Conservation (phyloP, 2,113 vertebrate species). For the Oncorhynchus clarkii region DNA sequence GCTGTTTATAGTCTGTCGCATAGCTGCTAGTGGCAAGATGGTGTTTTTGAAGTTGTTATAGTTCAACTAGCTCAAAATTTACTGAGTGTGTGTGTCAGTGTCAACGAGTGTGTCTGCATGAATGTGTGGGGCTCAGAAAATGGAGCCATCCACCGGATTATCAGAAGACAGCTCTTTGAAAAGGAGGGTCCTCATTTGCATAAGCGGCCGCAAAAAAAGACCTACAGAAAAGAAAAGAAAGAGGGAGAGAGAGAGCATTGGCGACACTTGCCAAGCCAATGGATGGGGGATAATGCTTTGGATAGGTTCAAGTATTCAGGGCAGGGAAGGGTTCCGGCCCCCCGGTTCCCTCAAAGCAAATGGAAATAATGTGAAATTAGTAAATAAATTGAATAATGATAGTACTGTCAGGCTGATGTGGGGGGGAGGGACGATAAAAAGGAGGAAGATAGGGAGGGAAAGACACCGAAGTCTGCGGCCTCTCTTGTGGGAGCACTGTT, state of each 20-base stretch:
- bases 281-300: constrained; percentile 50
- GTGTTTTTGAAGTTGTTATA: constrained; percentile 59
- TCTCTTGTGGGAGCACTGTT: background rate
- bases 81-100: constrained; percentile 23
- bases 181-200: constrained; percentile 65
- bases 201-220: constrained; percentile 54
- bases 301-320: constrained; percentile 58
- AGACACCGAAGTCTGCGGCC: background rate
- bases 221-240: constrained; percentile 30
- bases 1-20: constrained; percentile 63
- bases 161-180: constrained; percentile 65
- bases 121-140: constrained; percentile 49
- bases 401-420: constrained; percentile 57
- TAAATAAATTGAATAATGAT: constrained; percentile 57
- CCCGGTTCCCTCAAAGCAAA: constrained; percentile 57
- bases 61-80: constrained; percentile 51
- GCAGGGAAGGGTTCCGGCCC: constrained; percentile 7
- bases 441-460: constrained; percentile 5
- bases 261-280: constrained; percentile 54
- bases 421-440: constrained; percentile 19
- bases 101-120: constrained; percentile 14
- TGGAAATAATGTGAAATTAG: constrained; percentile 65
- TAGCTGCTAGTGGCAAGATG: constrained; percentile 59
- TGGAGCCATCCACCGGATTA: constrained; percentile 73
- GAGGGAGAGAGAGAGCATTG: constrained; percentile 10